phyloP scores from a whole-genome alignment of 2,797 vertebrate species.

The Chloroceryle inda region DNA sequence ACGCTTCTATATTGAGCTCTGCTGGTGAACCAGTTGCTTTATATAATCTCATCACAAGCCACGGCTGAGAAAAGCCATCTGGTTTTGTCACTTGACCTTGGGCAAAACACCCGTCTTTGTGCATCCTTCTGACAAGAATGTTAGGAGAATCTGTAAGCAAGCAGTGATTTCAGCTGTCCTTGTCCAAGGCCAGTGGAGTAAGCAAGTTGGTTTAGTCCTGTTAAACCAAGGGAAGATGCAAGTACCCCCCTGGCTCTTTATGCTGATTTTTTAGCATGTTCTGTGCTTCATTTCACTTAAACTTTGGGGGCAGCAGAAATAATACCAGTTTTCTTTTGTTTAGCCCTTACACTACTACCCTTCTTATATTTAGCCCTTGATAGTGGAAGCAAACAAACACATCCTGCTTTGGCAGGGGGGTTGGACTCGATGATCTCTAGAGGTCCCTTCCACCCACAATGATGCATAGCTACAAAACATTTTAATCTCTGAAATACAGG shows the following conservation, averaged over 20 bases:
- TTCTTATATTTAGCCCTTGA: not conserved
- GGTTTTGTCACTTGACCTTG: not conserved
- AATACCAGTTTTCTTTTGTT: not conserved
- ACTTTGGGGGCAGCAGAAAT: not conserved
- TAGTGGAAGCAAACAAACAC: not conserved
- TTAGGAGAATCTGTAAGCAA: not conserved
- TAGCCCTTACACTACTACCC: not conserved
- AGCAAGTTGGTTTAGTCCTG: not conserved
- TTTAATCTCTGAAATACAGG: constrained; percentile 5
- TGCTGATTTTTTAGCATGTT: not conserved
- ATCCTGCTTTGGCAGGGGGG: too few relatives aligned
- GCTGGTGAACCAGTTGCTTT: not conserved
- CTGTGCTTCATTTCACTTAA: not conserved
- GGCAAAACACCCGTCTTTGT: not conserved
- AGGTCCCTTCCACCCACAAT: not conserved
- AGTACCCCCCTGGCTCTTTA: not conserved
- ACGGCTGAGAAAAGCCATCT: not conserved
- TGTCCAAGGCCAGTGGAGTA: not conserved
- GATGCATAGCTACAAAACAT: not conserved
- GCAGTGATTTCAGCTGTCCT: not conserved
- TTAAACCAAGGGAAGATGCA: not conserved
- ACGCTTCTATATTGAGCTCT: not conserved
- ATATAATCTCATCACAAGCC: not conserved
- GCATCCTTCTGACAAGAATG: not conserved
- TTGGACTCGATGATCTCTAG: not conserved